Conservation (phyloP, 2,797 vertebrate genomes). For the Pangasius sanitwongsei region DNA sequence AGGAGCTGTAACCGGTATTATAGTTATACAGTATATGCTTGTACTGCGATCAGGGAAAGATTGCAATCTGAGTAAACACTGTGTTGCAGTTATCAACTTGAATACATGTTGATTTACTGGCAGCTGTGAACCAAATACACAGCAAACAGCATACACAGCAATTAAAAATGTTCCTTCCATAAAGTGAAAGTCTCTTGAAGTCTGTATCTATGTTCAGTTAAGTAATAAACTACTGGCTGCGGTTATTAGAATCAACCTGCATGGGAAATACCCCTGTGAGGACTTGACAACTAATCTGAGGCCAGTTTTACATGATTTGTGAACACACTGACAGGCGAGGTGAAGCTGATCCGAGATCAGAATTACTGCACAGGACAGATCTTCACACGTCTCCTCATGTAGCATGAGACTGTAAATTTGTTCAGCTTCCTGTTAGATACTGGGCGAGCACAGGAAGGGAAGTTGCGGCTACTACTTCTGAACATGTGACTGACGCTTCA, state of each 20-base stretch:
- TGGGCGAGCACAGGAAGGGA: constrained; percentile 34
- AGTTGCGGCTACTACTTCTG: neutral
- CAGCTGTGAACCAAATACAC: neutral
- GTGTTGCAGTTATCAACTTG: neutral
- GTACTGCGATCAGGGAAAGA: neutral
- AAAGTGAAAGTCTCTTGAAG: neutral
- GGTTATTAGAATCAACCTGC: constrained; percentile 25
- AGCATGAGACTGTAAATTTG: constrained; percentile 36
- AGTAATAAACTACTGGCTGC: constrained; percentile 3
- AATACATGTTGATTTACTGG: neutral
- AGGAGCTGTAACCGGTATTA: neutral
- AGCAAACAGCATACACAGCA: neutral
- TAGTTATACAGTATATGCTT: neutral
- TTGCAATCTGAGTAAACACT: no score
- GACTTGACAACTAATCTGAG: neutral
- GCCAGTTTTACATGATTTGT: neutral
- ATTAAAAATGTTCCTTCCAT: neutral
- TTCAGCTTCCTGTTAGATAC: constrained; percentile 26
- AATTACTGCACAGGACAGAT: constrained; percentile 7
- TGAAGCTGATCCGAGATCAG: constrained; percentile 26
- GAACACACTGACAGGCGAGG: neutral
- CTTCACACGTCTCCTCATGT: constrained; percentile 19
- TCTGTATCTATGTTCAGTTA: neutral
- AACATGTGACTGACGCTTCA: constrained; percentile 18
- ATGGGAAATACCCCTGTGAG: constrained; percentile 26